Conservation (phyloP, 2,113 vertebrate species). For the Zosterops borbonicus region DNA sequence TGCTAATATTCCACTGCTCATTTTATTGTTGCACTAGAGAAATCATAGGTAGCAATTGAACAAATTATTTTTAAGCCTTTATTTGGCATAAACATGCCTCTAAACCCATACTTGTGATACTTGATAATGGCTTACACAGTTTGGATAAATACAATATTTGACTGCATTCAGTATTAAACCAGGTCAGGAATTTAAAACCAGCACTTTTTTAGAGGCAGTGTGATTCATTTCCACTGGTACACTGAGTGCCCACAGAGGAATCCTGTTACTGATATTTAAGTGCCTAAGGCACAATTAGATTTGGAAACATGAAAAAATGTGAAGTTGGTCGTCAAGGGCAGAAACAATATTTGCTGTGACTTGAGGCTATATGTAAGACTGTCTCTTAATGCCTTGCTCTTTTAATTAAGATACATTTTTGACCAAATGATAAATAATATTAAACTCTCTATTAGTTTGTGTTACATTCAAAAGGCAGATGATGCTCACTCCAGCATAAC, state of each 20-base stretch:
- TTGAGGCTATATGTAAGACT: not conserved
- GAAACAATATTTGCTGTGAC: not conserved
- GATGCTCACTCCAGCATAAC: not conserved
- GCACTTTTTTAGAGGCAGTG: not conserved
- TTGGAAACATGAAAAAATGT: not conserved
- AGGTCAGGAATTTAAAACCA: not conserved
- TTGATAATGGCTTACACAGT: not conserved
- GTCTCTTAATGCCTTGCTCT: not conserved
- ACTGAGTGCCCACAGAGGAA: not conserved
- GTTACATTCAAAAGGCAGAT: not conserved
- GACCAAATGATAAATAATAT: not conserved
- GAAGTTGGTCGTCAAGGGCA: not conserved
- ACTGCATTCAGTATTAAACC: not conserved
- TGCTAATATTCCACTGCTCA: not conserved
- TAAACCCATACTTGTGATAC: not conserved
- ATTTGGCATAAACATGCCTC: not conserved
- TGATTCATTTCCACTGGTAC: not conserved
- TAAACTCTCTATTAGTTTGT: not conserved
- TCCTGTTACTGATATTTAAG: not conserved
- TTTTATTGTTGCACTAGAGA: not conserved
- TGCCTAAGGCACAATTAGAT: not conserved
- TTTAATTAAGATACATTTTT: not conserved
- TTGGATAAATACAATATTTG: not conserved
- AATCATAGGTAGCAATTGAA: not conserved
- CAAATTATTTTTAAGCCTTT: not conserved